Evolutionary conservation across 2,797 vertebrate genomes (phyloP).

Genomic region (Molothrus aeneus): DNA sequence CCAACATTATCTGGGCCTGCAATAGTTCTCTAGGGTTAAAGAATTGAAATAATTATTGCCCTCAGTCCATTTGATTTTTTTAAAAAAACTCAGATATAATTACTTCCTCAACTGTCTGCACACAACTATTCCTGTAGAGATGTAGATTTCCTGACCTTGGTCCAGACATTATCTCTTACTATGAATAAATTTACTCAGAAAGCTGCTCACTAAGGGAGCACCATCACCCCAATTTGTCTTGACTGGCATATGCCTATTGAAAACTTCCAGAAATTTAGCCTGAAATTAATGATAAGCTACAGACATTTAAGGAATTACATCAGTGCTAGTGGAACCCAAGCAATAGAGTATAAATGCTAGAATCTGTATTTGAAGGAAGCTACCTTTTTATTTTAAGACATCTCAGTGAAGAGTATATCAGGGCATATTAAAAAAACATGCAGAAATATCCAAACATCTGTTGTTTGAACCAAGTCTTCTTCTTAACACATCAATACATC

Average conservation of each 20-base stretch:
- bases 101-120: conserved; percentile 67
- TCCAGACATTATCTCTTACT: conserved; percentile 62
- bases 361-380: neutral
- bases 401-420: neutral
- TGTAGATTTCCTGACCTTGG: conserved; percentile 68
- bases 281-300: conserved; percentile 33
- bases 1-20: conserved; percentile 47
- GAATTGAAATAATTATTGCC: conserved; percentile 72
- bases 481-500: neutral
- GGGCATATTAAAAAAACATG: neutral
- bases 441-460: neutral
- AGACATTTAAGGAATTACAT: neutral
- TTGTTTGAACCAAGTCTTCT: neutral
- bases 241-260: conserved; percentile 55
- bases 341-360: neutral
- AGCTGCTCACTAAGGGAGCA: conserved; percentile 48
- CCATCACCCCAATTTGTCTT: conserved; percentile 60
- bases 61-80: neutral
- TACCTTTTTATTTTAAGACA: neutral
- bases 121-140: conserved; percentile 52
- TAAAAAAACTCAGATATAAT: conserved; percentile 49
- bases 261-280: conserved; percentile 55
- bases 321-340: neutral
- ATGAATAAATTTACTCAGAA: conserved; percentile 71
- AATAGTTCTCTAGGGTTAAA: conserved; percentile 69